Evolutionary conservation across 2,113 vertebrate species (phyloP).

Genomic region (Podocnemis expansa): DNA sequence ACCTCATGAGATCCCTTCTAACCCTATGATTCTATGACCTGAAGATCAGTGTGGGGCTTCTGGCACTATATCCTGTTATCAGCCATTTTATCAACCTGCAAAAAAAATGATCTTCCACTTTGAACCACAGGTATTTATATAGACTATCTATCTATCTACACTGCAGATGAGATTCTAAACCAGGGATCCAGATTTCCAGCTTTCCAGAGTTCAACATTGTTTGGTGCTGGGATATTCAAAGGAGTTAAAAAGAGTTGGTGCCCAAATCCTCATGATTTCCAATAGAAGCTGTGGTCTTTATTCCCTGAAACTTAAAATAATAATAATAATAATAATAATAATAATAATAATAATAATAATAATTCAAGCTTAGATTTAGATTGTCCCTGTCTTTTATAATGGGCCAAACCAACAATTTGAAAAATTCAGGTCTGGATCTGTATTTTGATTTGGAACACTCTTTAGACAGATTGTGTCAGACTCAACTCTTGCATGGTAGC

Average conservation of each 20-base stretch:
- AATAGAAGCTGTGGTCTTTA: background rate
- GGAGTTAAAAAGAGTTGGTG: background rate
- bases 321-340: too few relatives aligned
- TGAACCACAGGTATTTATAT: background rate
- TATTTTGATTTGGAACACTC: background rate
- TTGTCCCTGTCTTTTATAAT: background rate
- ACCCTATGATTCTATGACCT: too few relatives aligned
- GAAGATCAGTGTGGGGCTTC: too few relatives aligned
- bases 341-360: too few relatives aligned
- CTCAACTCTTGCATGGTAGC: background rate
- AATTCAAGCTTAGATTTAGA: rapidly evolving
- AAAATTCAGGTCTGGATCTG: rapidly evolving
- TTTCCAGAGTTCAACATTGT: background rate
- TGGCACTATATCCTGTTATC: too few relatives aligned
- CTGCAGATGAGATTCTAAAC: background rate
- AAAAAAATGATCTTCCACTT: background rate
- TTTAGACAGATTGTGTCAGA: background rate
- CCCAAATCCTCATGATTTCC: background rate
- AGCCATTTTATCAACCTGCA: background rate
- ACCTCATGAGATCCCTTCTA: too few relatives aligned
- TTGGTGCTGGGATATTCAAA: background rate
- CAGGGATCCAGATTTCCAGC: background rate
- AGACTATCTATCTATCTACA: background rate
- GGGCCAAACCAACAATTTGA: rapidly evolving
- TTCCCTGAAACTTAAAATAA: too few relatives aligned